Evolutionary conservation across 2,888 invertebrate genomes (phyloP), one percentile per base, ranked within the genome.

Genomic region (Drosophila maculinotata): DNA sequence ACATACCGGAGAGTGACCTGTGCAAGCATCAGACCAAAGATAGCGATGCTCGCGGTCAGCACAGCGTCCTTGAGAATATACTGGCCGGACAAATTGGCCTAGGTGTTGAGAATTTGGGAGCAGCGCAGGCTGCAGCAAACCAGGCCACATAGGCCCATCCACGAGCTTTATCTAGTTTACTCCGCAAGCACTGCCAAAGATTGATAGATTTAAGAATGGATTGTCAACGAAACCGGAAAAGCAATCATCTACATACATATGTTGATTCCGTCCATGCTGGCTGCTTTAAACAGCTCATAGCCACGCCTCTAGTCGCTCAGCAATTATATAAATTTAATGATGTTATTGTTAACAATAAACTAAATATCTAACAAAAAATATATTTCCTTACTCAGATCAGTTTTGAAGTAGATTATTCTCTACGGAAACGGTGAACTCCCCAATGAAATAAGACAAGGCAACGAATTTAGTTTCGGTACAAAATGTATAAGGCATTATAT

Each of bases 1-100:
- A 98, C 89, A 93, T 98, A 31, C 97, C 96, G 0, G 95, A 95
- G 67, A 84, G 82, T 17, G 87, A 86, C 38, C 64, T 85, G 23
- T 63, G 42, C 36, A 83, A 71, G 48, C 82, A 76, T 36, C 64
- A 66, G 20, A 52, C 7, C 25, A 48, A 41, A 7, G 58, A 62
- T 1, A 36, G 25, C 47, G 56, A 36, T 20, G 38, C 47, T 1
- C 56, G 57, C 12, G 64, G 41, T 3, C 54, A 68, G 7, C 53
- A 59, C 25, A 63, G 59, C 17, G 73, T 63, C 10, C 64, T 82
- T 6, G 80, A 77, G 44, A 72, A 56, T 14, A 62, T 87, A 28
- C 39, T 77, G 15, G 62, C 68, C 12, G 71, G 63, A 5, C 80
- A 74, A 47, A 67, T 64, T 14, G 53, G 59, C 5, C 17, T 72